Base-by-base conservation (phyloP, 1,140 invertebrate genomes). In the Papilio glaucus region DNA sequence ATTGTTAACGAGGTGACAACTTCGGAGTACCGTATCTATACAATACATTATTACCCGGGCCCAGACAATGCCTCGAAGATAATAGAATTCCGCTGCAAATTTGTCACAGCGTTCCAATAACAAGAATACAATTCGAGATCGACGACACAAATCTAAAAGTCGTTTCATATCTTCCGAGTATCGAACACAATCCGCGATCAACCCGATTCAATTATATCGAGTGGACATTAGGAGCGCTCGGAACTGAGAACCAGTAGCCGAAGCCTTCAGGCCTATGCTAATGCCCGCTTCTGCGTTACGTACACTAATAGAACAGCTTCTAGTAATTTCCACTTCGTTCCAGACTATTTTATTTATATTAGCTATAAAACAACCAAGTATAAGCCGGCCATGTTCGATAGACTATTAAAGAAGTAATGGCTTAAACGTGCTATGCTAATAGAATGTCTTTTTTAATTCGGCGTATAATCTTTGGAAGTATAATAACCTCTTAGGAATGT, bases 251-350 rank as follows among this genome's bases (percentile, higher is more conserved):
- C 57, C 38, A 70, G 78, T 60, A 71, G 72, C 72, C 74, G 72
- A 75, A 72, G 75, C 72, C 63, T 65, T 21, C 33, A 65, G 73
- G 77, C 72, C 69, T 81, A 88, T 88, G 83, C 80, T 80, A 89
- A 87, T 86, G 73, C 75, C 12, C 26, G 85, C 87, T 88, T 80
- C 89, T 81, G 87, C 73, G 86, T 89, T 91, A 91, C 89, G 84
- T 87, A 72, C 73, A 61, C 71, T 85, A 88, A 86, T 88, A 33
- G 29, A 33, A 33, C 85, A 75, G 83, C 84, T 87, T 82, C 81
- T 82, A 83, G 79, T 82, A 80, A 90, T 84, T 83, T 85, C 80
- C 78, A 85, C 77, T 84, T 82, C 74, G 80, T 83, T 86, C 80
- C 80, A 84, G 79, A 21, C 78, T 70, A 81, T 82, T 82, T 86